Percentiles rank a stretch among this genome's conserved stretches.
Evolutionary conservation across 1,140 invertebrate species (phyloP).

Genomic region (Amphibalanus amphitrite): DNA sequence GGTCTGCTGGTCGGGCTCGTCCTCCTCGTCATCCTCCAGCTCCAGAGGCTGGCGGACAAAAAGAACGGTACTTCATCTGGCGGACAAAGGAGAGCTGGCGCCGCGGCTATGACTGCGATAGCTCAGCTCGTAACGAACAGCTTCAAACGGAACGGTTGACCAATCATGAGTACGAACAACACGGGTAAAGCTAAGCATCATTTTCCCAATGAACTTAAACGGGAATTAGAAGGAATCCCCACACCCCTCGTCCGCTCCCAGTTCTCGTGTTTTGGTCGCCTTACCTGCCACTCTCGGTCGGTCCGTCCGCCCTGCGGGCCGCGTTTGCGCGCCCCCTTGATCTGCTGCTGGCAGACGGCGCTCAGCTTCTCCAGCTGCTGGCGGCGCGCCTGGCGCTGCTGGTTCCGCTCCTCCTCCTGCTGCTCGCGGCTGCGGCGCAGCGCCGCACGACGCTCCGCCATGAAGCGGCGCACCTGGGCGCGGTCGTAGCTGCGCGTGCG

Average conservation of each 20-base stretch:
- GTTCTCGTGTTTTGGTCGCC: too few relatives aligned
- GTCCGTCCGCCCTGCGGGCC: neutral
- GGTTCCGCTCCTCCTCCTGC: neutral
- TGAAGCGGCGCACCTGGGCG: constrained; percentile 11
- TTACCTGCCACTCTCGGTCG: neutral
- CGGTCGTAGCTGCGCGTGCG: constrained; percentile 11
- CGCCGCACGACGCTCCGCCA: neutral
- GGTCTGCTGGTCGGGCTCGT: neutral
- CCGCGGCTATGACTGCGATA: too few relatives aligned
- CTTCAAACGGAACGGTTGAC: too few relatives aligned
- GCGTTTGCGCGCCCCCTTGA: neutral
- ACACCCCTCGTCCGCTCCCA: too few relatives aligned
- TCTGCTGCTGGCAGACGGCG: neutral
- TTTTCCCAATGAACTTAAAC: too few relatives aligned
- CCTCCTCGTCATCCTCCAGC: neutral
- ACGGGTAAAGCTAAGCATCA: too few relatives aligned
- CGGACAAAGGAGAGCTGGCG: too few relatives aligned
- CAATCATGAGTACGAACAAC: too few relatives aligned
- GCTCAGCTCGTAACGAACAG: too few relatives aligned
- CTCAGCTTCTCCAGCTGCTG: neutral
- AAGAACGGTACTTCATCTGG: too few relatives aligned
- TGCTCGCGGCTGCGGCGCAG: neutral
- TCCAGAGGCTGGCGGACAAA: neutral
- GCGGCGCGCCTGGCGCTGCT: neutral
- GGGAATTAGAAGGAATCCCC: too few relatives aligned